Conservation (phyloP, 2,113 vertebrate genomes). For the Pycnonotus jocosus region DNA sequence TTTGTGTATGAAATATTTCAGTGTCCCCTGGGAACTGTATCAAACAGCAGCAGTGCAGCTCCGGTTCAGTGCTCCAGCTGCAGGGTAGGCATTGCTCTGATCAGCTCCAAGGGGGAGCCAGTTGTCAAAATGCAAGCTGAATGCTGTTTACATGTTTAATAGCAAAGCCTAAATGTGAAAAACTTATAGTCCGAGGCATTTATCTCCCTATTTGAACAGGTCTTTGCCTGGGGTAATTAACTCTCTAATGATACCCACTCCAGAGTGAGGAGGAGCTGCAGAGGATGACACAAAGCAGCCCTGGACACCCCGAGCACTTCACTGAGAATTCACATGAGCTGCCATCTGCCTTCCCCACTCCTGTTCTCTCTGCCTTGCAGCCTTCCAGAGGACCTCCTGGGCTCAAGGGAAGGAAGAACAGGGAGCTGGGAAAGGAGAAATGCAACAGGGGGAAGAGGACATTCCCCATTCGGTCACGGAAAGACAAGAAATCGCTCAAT, state of each 20-base stretch:
- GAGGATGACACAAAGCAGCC: neutral
- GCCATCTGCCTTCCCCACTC: neutral
- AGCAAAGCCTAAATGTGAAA: neutral
- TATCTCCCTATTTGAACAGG: neutral
- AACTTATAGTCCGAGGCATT: neutral
- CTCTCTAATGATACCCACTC: neutral
- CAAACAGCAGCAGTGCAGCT: neutral
- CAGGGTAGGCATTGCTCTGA: neutral
- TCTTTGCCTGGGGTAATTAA: neutral
- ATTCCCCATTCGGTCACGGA: neutral
- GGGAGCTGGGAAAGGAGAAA: neutral
- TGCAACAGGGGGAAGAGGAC: fast-evolving
- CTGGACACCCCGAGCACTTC: neutral
- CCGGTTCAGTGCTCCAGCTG: conserved; percentile 6
- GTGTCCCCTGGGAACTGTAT: neutral
- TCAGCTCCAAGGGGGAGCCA: neutral
- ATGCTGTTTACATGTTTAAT: neutral
- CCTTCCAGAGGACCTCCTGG: neutral
- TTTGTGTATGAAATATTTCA: neutral
- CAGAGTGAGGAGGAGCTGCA: neutral
- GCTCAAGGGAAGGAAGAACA: neutral
- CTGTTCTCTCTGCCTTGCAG: neutral
- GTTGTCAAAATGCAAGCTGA: neutral
- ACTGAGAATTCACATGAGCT: neutral
- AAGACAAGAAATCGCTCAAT: neutral